Percentiles rank a stretch among this genome's conserved stretches.
These are phyloP conservation scores for Bombylius discolor DNA, from an alignment of 2,888 invertebrate species.

Conservation along the genomic window DNA sequence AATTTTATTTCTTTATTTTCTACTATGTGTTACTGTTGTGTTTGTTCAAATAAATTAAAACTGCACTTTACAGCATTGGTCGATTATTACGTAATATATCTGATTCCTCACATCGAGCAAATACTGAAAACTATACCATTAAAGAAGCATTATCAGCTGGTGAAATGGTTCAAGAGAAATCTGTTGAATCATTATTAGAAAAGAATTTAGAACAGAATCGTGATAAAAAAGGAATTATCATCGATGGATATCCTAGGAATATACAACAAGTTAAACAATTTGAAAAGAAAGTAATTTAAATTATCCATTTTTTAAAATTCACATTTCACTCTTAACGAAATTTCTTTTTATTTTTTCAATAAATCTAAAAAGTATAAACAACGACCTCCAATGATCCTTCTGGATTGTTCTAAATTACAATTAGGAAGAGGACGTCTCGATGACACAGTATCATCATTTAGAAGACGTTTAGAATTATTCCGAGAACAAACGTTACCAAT, in stretches of 20 bases:
- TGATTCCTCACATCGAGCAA: constrained; percentile 48
- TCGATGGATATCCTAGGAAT: constrained; percentile 92
- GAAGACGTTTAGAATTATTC: constrained; percentile 71
- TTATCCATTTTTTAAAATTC: too few species aligned
- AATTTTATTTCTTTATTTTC: not conserved
- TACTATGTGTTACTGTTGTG: not conserved
- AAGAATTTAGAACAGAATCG: constrained; percentile 47
- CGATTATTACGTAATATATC: constrained; percentile 62
- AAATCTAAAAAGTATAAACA: constrained; percentile 49
- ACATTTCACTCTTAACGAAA: too few species aligned
- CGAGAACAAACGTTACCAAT: constrained; percentile 78
- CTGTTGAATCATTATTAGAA: constrained; percentile 63
- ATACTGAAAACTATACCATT: constrained; percentile 51
- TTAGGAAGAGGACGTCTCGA: constrained; percentile 71
- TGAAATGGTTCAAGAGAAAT: constrained; percentile 66
- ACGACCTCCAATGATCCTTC: constrained; percentile 64
- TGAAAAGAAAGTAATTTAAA: constrained; percentile 61
- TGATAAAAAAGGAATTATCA: constrained; percentile 64
- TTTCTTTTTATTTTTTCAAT: too few species aligned
- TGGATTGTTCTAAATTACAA: constrained; percentile 86
- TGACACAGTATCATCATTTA: constrained; percentile 75
- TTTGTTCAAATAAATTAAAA: not conserved
- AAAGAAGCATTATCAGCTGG: constrained; percentile 61
- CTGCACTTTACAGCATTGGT: constrained; percentile 46
- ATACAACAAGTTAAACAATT: constrained; percentile 77